A percentile compares a stretch with the other conserved stretches of the same genome.
Conservation (phyloP, 92 coral and sea anemone genomes). For the Umimayanthus kanabou region DNA sequence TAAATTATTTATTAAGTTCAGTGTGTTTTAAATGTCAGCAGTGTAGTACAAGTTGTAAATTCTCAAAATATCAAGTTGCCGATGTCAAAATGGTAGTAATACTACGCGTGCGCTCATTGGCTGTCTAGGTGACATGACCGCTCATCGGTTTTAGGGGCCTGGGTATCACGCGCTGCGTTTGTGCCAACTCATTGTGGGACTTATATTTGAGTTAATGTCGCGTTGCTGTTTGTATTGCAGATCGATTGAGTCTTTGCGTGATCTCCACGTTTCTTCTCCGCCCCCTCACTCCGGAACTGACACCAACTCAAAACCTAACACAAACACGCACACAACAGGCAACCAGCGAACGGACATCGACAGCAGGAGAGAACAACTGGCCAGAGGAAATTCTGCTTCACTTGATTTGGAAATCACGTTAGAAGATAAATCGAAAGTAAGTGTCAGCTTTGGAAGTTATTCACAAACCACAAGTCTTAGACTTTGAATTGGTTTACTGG, state of each 20-base stretch:
- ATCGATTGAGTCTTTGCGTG: conserved; percentile 16
- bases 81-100: too few relatives aligned
- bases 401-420: conserved; percentile 84
- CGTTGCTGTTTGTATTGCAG: background rate
- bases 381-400: conserved; percentile 48
- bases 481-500: background rate
- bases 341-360: background rate
- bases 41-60: too few relatives aligned
- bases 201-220: background rate
- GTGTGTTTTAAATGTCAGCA: too few relatives aligned
- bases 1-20: too few relatives aligned
- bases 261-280: background rate
- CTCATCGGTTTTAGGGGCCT: too few relatives aligned
- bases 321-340: background rate
- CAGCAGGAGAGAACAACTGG: background rate
- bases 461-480: background rate
- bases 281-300: conserved; percentile 15
- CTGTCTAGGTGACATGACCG: too few relatives aligned
- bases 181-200: background rate
- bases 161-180: too few relatives aligned
- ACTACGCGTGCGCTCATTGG: too few relatives aligned
- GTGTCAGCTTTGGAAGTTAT: background rate
- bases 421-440: conserved; percentile 77
- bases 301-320: conserved; percentile 15
- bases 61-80: too few relatives aligned